Conservation (phyloP, 2,888 invertebrate genomes). For the Sisyra nigra region DNA sequence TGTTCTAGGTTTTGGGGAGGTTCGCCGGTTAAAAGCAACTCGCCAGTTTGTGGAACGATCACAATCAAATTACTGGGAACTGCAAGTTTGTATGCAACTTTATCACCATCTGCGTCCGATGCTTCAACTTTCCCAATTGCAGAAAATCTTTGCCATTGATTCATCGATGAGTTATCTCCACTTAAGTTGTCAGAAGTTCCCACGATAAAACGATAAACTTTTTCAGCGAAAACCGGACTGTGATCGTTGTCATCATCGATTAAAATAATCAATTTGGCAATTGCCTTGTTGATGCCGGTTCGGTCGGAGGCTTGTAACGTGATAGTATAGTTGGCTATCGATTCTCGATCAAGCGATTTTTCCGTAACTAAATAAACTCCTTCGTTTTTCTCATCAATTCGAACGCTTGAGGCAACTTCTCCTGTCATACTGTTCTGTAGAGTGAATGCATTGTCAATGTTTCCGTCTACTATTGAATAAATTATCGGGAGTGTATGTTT, state of each 20-base stretch:
- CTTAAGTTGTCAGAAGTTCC: conserved; percentile 39
- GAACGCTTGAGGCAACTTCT: conserved; percentile 29
- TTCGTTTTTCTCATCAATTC: conserved; percentile 31
- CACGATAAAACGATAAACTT: conserved; percentile 61
- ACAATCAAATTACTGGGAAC: conserved; percentile 70
- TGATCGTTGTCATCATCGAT: conserved; percentile 87
- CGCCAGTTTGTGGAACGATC: conserved; percentile 86
- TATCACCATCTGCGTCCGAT: conserved; percentile 80
- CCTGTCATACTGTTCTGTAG: conserved; percentile 41
- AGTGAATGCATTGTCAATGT: conserved; percentile 57
- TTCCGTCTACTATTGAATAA: conserved; percentile 66
- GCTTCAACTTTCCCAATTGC: conserved; percentile 77
- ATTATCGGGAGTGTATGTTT: conserved; percentile 46
- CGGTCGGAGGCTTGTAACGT: conserved; percentile 67
- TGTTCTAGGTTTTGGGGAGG: conserved; percentile 41
- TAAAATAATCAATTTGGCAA: conserved; percentile 57
- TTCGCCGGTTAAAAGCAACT: conserved; percentile 67
- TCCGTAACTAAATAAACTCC: conserved; percentile 64
- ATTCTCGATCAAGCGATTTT: conserved; percentile 64
- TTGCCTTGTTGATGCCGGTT: conserved; percentile 64
- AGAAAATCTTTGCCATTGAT: conserved; percentile 60
- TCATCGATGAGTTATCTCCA: conserved; percentile 39
- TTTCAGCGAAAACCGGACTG: conserved; percentile 65
- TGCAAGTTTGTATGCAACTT: conserved; percentile 70
- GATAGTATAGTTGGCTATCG: conserved; percentile 50